phyloP scores from a whole-genome alignment of 2,797 vertebrate genomes.

The Sebastes aleutianus region DNA sequence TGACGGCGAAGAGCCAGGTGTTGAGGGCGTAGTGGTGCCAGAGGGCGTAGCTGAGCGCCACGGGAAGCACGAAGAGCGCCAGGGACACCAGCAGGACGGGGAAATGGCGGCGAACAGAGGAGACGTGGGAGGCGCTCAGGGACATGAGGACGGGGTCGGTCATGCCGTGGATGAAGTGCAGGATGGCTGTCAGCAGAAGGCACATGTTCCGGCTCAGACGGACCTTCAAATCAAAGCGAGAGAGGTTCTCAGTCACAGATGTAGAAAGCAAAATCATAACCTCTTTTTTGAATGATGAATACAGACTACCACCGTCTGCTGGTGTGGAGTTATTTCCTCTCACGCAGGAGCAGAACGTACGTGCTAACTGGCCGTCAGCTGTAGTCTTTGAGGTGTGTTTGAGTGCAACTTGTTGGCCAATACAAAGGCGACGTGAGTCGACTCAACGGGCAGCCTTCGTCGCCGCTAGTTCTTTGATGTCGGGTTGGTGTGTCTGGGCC shows the following conservation, averaged over 20 bases:
- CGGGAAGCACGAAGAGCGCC: constrained; percentile 90
- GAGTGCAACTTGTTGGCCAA: too few species aligned
- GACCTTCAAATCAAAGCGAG: constrained; percentile 55
- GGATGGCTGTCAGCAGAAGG: constrained; percentile 95
- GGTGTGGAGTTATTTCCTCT: too few species aligned
- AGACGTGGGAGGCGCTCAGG: constrained; percentile 95
- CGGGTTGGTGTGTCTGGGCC: too few species aligned
- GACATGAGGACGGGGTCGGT: constrained; percentile 98
- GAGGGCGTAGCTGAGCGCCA: constrained; percentile 89
- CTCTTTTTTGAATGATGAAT: too few species aligned
- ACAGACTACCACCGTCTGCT: too few species aligned
- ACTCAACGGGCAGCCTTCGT: too few species aligned
- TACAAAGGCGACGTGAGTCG: too few species aligned
- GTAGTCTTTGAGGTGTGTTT: too few species aligned
- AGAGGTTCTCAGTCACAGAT: not conserved
- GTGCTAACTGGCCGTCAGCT: too few species aligned
- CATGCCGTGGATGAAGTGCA: constrained; percentile 99
- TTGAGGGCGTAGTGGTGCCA: constrained; percentile 94
- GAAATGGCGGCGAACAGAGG: constrained; percentile 92
- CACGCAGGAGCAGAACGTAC: accelerated
- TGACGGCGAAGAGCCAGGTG: constrained; percentile 98
- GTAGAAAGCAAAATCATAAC: not conserved
- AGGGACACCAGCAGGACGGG: constrained; percentile 94
- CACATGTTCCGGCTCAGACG: constrained; percentile 98
- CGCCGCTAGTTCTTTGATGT: too few species aligned